Evolutionary conservation across 2,113 vertebrate genomes (phyloP), one percentile per base, ranked within the genome.

Genomic region (Toxotes jaculatrix): DNA sequence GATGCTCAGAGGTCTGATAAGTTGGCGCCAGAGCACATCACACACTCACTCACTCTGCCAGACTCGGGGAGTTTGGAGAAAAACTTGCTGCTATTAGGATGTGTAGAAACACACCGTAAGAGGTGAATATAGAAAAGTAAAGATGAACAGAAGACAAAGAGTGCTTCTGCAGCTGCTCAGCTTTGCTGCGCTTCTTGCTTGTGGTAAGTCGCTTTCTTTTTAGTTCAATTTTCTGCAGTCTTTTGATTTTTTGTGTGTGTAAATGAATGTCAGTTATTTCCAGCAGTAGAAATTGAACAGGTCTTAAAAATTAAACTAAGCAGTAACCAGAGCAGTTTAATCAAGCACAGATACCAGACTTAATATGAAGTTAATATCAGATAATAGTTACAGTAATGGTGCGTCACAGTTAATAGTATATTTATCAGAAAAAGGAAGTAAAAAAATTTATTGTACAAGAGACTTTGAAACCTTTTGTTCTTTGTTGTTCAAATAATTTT

Each of bases 1-100:
- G 90, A 84, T 92, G 89, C 87, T 93, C 91, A 95, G 87, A 93
- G 2, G 7, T 59, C 11, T 31, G 34, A 32, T 31, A 49, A 67
- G 77, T 49, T 49, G 32, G 45, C 79, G 72, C 23, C n/a, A 5
- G 76, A 71, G 7, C 64, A 76, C 82, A 87, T 80, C 60, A 49
- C 21, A 56, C 47, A 64, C 38, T 21, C 19, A 21, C 13, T 19
- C 49, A 51, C 49, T 73, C 65, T 66, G 47, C 21, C 23, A 51
- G 14, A 43, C 59, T 79, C 21, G 69, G 2, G 38, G 23, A 51
- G 13, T 36, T 62, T n/a, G 14, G 21, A 45, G n/a, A 59, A 10
- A 64, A 45, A n/a, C 38, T 2, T 7, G 5, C 27, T 21, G 1
- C 13, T 61, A 32, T 38, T 89, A 86, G 83, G 64, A 93, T 92